These are phyloP conservation scores for Oreotrochilus melanogaster DNA, from an alignment of 2,113 vertebrate species.

Conservation along the genomic window DNA sequence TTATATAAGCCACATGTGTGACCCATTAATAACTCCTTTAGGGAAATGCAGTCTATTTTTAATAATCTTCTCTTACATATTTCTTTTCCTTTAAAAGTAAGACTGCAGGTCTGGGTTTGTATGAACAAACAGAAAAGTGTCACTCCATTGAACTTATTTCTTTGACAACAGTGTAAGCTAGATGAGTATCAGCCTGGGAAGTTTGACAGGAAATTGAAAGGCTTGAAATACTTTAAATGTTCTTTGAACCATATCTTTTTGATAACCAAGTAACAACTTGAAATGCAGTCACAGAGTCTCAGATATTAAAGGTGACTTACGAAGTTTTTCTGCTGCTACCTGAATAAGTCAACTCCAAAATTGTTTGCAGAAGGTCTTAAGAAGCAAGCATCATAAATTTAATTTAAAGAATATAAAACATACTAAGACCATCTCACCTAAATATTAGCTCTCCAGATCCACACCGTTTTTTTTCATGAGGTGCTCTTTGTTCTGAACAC, in stretches of 20 bases:
- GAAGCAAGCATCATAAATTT: not conserved
- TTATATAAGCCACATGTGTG: conserved; percentile 4
- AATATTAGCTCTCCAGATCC: not conserved
- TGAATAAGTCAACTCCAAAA: not conserved
- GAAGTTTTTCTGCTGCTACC: conserved; percentile 2
- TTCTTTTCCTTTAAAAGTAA: conserved; percentile 16
- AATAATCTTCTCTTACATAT: not conserved
- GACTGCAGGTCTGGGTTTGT: not conserved
- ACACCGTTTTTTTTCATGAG: not conserved
- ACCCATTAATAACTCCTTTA: not conserved
- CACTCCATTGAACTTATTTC: conserved; percentile 45
- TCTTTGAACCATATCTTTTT: conserved; percentile 43
- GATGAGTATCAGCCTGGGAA: conserved; percentile 28
- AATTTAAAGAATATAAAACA: not conserved
- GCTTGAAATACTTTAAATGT: not conserved
- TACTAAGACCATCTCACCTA: not conserved
- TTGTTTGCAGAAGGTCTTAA: conserved; percentile 22
- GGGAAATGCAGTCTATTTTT: conserved; percentile 26
- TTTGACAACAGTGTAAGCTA: conserved; percentile 41
- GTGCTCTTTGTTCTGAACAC: not conserved
- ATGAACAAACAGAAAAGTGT: conserved; percentile 16
- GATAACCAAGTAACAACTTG: conserved; percentile 29
- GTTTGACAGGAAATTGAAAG: conserved; percentile 20
- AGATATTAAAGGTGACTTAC: conserved; percentile 19
- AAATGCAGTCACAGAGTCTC: conserved; percentile 22